These are phyloP conservation scores for Elysia chlorotica DNA, from an alignment of 1,140 invertebrate genomes.

Conservation along the genomic window DNA sequence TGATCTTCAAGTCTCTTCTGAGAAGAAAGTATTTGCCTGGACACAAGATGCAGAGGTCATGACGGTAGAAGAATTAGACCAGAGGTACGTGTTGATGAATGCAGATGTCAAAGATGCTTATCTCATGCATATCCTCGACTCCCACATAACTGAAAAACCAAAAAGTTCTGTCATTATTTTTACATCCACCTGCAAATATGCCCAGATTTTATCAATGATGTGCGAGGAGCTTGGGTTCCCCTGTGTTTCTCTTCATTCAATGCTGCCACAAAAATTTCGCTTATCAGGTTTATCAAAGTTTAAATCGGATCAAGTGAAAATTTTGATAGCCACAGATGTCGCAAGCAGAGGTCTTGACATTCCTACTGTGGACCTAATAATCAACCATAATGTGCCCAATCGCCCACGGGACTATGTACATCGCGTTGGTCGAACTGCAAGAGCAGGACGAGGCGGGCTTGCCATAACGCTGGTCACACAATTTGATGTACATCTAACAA, in stretches of 20 bases:
- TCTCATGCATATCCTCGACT: constrained; percentile 84
- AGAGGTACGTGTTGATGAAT: constrained; percentile 88
- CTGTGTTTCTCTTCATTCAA: constrained; percentile 73
- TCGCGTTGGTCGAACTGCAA: constrained; percentile 61
- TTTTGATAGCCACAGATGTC: constrained; percentile 63
- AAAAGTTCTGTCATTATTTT: constrained; percentile 89
- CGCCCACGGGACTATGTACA: constrained; percentile 62
- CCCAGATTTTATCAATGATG: constrained; percentile 70
- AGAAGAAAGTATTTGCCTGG: constrained; percentile 14
- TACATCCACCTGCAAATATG: constrained; percentile 87
- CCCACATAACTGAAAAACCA: constrained; percentile 74
- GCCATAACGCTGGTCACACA: constrained; percentile 91
- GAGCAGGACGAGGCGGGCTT: constrained; percentile 60
- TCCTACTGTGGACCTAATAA: constrained; percentile 62
- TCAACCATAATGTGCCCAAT: constrained; percentile 63
- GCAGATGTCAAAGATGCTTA: constrained; percentile 91
- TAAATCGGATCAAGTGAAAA: constrained; percentile 59
- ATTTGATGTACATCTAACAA: constrained; percentile 84
- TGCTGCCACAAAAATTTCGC: constrained; percentile 67
- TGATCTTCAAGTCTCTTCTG: constrained; percentile 45
- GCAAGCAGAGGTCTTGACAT: constrained; percentile 63
- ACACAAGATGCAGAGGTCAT: constrained; percentile 61
- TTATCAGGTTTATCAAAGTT: constrained; percentile 58
- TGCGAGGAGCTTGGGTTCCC: constrained; percentile 84
- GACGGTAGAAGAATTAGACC: constrained; percentile 86